A percentile compares a stretch with the other conserved stretches of the same genome.
phyloP scores from a whole-genome alignment of 1,140 invertebrate species.

The Diachasmimorpha longicaudata region DNA sequence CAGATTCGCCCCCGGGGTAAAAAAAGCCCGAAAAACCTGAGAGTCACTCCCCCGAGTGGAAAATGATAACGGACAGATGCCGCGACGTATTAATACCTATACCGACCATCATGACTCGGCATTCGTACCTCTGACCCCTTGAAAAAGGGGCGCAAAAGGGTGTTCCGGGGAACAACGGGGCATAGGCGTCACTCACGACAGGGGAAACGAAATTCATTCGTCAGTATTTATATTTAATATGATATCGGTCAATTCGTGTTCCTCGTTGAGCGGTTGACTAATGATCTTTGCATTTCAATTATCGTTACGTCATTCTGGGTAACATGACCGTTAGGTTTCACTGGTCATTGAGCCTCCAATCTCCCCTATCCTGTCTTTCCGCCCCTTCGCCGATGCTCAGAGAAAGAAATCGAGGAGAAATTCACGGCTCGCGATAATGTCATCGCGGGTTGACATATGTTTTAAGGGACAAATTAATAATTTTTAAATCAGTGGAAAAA shows the following conservation, averaged over 20 bases:
- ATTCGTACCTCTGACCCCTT: not conserved
- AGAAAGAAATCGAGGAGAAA: too few relatives aligned
- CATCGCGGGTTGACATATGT: too few relatives aligned
- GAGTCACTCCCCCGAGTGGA: conserved; percentile 20
- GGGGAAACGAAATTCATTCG: conserved; percentile 11
- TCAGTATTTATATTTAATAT: conserved; percentile 15
- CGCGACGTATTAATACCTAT: conserved; percentile 5
- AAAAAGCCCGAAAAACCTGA: not conserved
- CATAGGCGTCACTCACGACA: not conserved
- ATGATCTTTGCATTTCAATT: conserved; percentile 9
- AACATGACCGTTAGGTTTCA: too few relatives aligned
- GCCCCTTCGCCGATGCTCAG: too few relatives aligned
- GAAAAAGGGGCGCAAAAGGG: not conserved
- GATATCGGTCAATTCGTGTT: conserved; percentile 3
- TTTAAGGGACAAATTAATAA: too few relatives aligned
- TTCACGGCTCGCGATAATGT: too few relatives aligned
- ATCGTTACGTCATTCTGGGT: not conserved
- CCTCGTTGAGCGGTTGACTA: conserved; percentile 9
- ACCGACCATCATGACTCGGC: conserved; percentile 14
- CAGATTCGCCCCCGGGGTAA: not conserved
- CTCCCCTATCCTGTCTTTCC: too few relatives aligned
- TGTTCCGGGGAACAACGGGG: not conserved
- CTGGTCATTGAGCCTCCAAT: too few relatives aligned
- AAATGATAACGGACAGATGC: conserved; percentile 28
- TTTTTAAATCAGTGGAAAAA: too few relatives aligned